Base-by-base conservation (phyloP, 2,797 vertebrate genomes). In the Menidia menidia region DNA sequence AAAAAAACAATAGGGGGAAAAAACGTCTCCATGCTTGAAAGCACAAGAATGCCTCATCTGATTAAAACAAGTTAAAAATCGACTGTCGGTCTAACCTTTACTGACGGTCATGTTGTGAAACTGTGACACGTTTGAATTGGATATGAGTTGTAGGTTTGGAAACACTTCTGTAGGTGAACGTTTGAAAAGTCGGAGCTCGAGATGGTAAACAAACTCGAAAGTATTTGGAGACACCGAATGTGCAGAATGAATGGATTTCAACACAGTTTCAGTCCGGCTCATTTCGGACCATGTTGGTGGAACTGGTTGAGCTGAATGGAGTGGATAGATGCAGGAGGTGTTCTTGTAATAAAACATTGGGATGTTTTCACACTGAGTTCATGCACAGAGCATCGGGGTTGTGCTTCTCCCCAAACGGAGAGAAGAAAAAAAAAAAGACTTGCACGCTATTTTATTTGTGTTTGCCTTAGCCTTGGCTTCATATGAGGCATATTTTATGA, bases 391-490 rank as follows among this genome's bases (percentile, higher is more conserved):
- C 86, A 75, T 30, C 50, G 72, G 77, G 25, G 64, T 56, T 78
- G 53, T 6, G 2, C 55, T 80, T 77, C 65, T 82, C 67, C 71
- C 68, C 71, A 68, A 82, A 81, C 56, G 67, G n/a, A 53, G 41
- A 53, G 53, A 42, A 62, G 41, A 25, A 25, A 25, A 25, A 25
- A 25, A 19, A 47, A 66, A 33, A 51, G 61, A 81, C 68, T 90
- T 71, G 80, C 85, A 92, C 72, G 77, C 83, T 71, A 87, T 88
- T 90, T 90, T 88, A 88, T 87, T 88, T 92, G 80, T 90, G 89
- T 92, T 91, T 87, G 83, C 75, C 79, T 83, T 86, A 73, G 77
- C 73, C 61, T 87, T 82, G 83, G 83, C 88, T 83, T 89, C 81
- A 80, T 92, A 89, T 88, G 84, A 89, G 85, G 76, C 73, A 9